Conservation (phyloP, 2,113 vertebrate genomes). For the Leptodactylus fuscus region DNA sequence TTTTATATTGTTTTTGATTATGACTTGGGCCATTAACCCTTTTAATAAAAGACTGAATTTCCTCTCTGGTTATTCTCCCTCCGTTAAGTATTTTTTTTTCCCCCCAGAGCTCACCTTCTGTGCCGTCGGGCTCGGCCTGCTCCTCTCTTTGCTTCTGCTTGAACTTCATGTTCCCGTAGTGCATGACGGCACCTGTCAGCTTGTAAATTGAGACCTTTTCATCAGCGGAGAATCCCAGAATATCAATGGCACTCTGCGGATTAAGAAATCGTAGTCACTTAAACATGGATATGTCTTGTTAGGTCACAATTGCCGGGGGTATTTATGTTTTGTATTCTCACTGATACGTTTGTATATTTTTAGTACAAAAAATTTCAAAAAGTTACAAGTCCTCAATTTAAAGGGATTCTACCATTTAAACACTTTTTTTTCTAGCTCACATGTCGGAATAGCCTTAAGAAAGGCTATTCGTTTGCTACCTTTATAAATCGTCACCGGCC, state of each 20-base stretch:
- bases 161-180: slow-evolving; percentile 87
- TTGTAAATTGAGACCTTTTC: slow-evolving; percentile 81
- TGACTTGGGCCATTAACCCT: background rate
- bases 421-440: no score
- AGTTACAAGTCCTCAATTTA: no score
- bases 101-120: slow-evolving; percentile 76
- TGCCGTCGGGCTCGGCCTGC: slow-evolving; percentile 83
- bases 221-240: slow-evolving; percentile 77
- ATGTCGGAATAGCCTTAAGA: no score
- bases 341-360: background rate
- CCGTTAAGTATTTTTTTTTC: no score
- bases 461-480: no score
- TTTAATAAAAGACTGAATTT: no score
- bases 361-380: no score
- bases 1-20: background rate
- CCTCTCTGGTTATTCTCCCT: no score
- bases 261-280: slow-evolving; percentile 23
- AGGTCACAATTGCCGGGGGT: background rate
- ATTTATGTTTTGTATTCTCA: background rate
- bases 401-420: no score
- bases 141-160: slow-evolving; percentile 89
- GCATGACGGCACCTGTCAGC: slow-evolving; percentile 81
- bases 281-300: no score
- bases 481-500: no score
- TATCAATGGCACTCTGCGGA: slow-evolving; percentile 79